phyloP scores from a whole-genome alignment of 64 coral and sea anemone genomes.

The Porites australiensis region DNA sequence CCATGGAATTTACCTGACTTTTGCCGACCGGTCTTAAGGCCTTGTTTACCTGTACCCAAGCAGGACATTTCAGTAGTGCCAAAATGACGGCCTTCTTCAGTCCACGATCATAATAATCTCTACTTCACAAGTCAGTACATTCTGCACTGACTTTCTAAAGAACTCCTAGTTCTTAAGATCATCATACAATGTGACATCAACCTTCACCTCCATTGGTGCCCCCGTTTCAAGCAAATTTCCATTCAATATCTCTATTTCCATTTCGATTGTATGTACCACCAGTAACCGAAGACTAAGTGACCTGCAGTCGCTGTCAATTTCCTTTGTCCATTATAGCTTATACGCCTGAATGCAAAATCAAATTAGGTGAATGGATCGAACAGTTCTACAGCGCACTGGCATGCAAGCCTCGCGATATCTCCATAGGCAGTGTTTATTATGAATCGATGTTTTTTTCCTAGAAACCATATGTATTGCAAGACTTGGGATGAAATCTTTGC shows the following conservation, averaged over 20 bases:
- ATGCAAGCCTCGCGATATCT: neutral
- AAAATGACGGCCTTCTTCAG: no score
- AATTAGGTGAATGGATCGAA: slow-evolving; percentile 3
- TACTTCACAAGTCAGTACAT: neutral
- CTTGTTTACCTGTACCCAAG: neutral
- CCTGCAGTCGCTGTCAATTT: slow-evolving; percentile 2
- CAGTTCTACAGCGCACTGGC: neutral
- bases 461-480: no score
- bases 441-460: no score
- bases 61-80: no score
- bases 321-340: slow-evolving; percentile 7
- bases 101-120: no score
- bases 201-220: neutral
- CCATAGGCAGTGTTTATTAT: no score
- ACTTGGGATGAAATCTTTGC: no score
- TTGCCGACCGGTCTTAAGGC: neutral
- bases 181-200: neutral
- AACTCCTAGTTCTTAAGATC: neutral
- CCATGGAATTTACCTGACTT: neutral
- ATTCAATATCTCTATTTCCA: slow-evolving; percentile 33
- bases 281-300: neutral
- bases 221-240: neutral
- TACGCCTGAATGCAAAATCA: slow-evolving; percentile 3
- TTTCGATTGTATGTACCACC: slow-evolving; percentile 40
- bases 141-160: neutral